Evolutionary conservation across 2,797 vertebrate species (phyloP).

Genomic region (Rhyacichthys aspro): DNA sequence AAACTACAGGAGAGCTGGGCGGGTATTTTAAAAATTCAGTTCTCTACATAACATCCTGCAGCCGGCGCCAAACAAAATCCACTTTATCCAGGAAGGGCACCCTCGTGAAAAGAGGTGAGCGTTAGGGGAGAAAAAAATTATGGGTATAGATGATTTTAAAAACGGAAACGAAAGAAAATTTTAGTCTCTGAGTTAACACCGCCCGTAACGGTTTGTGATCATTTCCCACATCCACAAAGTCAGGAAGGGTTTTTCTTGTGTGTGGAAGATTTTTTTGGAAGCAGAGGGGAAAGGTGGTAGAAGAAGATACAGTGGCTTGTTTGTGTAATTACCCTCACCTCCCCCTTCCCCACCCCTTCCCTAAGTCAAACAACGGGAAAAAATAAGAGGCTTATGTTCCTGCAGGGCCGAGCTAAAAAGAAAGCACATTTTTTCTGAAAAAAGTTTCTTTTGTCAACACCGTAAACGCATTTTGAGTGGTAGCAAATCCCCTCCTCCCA

Average conservation of each 20-base stretch:
- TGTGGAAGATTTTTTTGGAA: conserved; percentile 17
- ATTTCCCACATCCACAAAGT: conserved; percentile 3
- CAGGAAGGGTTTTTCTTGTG: conserved; percentile 7
- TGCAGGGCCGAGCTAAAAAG: conserved; percentile 6
- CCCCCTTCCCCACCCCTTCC: conserved; percentile 62
- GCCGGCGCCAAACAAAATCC: conserved; percentile 51
- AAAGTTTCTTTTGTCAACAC: conserved; percentile 29
- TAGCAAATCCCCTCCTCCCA: too few species aligned
- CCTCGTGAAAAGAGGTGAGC: conserved; percentile 10
- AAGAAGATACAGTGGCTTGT: conserved; percentile 64
- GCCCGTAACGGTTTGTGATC: background rate
- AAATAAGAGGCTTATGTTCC: conserved; percentile 37
- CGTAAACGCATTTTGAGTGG: conserved; percentile 5
- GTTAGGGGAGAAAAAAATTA: conserved; percentile 18
- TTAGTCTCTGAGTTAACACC: background rate
- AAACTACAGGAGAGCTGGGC: conserved; percentile 55
- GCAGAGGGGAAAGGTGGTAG: conserved; percentile 42
- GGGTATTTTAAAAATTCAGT: conserved; percentile 64
- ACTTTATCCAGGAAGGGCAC: conserved; percentile 53
- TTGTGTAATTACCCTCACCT: conserved; percentile 61
- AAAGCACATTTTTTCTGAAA: conserved; percentile 36
- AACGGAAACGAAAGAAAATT: background rate
- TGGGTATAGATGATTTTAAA: conserved; percentile 17
- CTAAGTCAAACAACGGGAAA: conserved; percentile 51
- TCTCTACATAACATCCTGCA: conserved; percentile 28